These are phyloP conservation scores for Lepilemur septentrionalis DNA, from an alignment of 2,797 vertebrate species.

Conservation along the genomic window DNA sequence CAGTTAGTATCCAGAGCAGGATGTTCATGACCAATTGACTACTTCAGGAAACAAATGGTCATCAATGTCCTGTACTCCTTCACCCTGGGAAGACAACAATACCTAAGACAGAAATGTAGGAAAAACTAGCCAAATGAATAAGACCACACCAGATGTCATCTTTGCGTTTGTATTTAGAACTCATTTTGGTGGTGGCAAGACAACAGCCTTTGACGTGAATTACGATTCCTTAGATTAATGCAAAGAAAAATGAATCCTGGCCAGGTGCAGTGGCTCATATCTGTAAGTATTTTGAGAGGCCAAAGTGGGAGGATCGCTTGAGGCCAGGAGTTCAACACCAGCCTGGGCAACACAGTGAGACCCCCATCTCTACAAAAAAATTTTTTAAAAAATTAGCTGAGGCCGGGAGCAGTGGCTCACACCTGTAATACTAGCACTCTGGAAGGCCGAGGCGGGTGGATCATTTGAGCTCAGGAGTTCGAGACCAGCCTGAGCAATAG, in stretches of 20 bases:
- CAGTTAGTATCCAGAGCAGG: constrained; percentile 96
- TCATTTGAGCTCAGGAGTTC: too few relatives aligned
- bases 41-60: constrained; percentile 99
- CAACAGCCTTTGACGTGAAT: constrained; percentile 98
- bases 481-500: too few relatives aligned
- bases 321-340: too few relatives aligned
- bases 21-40: constrained; percentile 99
- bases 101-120: constrained; percentile 98
- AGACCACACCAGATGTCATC: constrained; percentile 98
- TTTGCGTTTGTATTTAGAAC: constrained; percentile 99
- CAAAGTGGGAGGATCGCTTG: too few relatives aligned
- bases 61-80: constrained; percentile 91
- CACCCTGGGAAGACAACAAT: constrained; percentile 98
- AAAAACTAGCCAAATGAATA: constrained; percentile 99
- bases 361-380: too few relatives aligned
- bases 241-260: constrained; percentile 97
- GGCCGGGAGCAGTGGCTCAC: too few relatives aligned
- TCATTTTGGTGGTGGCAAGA: constrained; percentile 98
- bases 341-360: too few relatives aligned
- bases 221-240: constrained; percentile 98
- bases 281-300: too few relatives aligned
- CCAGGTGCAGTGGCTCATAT: too few relatives aligned
- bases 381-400: too few relatives aligned
- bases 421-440: too few relatives aligned
- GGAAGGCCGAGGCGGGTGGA: too few relatives aligned